phyloP scores from a whole-genome alignment of 2,113 vertebrate genomes.

The Ageneiosus marmoratus region DNA sequence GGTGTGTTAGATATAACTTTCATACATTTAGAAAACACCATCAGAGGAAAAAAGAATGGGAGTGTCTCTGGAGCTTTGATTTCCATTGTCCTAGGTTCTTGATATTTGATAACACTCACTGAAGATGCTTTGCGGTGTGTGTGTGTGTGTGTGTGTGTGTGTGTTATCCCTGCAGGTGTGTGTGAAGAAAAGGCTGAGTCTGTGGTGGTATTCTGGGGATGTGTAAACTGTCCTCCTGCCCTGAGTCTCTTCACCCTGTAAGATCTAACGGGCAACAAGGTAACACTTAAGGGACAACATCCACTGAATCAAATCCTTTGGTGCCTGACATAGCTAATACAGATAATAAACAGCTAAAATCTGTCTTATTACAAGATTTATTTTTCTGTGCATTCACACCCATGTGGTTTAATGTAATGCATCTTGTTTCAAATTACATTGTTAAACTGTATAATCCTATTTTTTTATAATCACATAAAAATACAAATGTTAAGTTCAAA shows the following conservation, averaged over 20 bases:
- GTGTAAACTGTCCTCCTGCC: constrained; percentile 33
- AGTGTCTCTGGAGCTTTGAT: constrained; percentile 12
- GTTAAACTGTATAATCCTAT: neutral
- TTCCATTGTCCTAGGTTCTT: neutral
- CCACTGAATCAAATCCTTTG: too few relatives aligned
- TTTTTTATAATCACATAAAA: neutral
- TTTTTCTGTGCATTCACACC: neutral
- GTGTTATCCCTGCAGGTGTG: constrained; percentile 37
- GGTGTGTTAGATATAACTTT: constrained; percentile 25
- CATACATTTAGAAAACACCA: neutral
- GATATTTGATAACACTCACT: constrained; percentile 20
- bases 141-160: constrained; percentile 33
- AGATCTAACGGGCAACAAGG: neutral
- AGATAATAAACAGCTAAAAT: neutral
- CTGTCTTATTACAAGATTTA: neutral
- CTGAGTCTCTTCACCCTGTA: constrained; percentile 21
- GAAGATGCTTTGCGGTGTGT: neutral
- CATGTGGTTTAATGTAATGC: neutral
- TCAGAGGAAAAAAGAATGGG: neutral
- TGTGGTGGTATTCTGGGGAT: constrained; percentile 26
- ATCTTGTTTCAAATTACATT: neutral
- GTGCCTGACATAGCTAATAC: neutral
- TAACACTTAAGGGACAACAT: neutral
- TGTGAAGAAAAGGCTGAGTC: neutral
- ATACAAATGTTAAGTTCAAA: neutral